phyloP scores from a whole-genome alignment of 2,797 vertebrate species.

The Cuniculus paca region DNA sequence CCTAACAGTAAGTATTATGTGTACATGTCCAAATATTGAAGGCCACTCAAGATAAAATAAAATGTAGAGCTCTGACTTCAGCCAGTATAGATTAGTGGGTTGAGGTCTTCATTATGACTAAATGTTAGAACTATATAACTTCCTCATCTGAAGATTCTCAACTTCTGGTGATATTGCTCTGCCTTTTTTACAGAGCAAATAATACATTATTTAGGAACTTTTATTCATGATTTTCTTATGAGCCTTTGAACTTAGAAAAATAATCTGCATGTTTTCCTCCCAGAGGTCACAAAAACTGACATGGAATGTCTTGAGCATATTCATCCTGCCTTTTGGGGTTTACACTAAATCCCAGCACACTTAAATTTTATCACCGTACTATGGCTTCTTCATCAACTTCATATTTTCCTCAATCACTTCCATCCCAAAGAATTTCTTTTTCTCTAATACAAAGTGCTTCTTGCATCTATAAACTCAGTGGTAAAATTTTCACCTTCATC shows the following conservation, averaged over 20 bases:
- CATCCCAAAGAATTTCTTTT: not conserved
- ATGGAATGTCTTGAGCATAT: not conserved
- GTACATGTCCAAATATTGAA: not conserved
- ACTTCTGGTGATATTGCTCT: not conserved
- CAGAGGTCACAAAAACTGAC: not conserved
- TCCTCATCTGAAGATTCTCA: not conserved
- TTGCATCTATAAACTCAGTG: not conserved
- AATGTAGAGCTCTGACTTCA: not conserved
- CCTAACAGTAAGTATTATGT: not conserved
- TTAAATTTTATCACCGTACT: not conserved
- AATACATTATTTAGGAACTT: constrained; percentile 13
- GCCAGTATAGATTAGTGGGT: not conserved
- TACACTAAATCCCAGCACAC: not conserved
- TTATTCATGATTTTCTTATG: constrained; percentile 37
- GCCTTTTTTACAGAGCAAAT: not conserved
- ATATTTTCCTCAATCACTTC: not conserved
- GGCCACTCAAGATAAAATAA: not conserved
- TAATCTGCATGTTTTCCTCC: not conserved
- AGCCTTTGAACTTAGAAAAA: constrained; percentile 41
- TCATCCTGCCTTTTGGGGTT: not conserved
- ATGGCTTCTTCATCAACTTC: not conserved
- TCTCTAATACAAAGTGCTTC: not conserved
- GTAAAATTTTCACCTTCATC: not conserved
- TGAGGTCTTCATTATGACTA: not conserved
- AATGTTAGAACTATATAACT: not conserved